phyloP scores from a whole-genome alignment of 2,797 vertebrate species.

The Phaenicophaeus curvirostris region DNA sequence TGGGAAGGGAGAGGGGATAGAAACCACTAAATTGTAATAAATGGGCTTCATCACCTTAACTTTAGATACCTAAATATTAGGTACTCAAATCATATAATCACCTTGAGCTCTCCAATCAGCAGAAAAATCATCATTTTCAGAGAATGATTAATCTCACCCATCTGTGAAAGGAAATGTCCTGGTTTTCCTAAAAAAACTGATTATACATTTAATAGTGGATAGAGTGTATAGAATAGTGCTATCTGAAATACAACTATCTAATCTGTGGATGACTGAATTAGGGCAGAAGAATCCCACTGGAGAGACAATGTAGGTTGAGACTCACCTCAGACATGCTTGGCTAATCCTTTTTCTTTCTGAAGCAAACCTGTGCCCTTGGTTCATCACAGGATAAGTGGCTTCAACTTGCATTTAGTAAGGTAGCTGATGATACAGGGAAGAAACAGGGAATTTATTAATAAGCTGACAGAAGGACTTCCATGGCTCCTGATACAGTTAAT shows the following conservation, averaged over 20 bases:
- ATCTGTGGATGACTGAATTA: background rate
- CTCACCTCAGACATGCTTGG: background rate
- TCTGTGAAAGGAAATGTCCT: background rate
- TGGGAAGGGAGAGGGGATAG: accelerated
- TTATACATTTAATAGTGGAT: background rate
- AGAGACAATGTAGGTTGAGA: background rate
- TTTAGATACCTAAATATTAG: background rate
- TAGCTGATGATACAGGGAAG: background rate
- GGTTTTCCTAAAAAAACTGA: background rate
- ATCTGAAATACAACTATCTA: background rate
- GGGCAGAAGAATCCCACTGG: background rate
- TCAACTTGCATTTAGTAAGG: background rate
- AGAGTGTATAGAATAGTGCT: background rate
- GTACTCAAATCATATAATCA: background rate
- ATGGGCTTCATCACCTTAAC: background rate
- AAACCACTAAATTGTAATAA: too few relatives aligned
- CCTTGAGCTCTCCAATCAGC: background rate
- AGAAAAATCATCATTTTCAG: background rate
- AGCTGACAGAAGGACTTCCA: background rate
- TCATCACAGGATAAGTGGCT: background rate
- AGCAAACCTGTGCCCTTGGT: background rate
- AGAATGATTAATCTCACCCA: background rate
- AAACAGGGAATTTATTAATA: background rate
- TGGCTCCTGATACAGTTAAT: background rate
- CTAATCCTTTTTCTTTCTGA: background rate